phyloP scores from a whole-genome alignment of 1,140 invertebrate species.

The Bombus pyrosoma region DNA sequence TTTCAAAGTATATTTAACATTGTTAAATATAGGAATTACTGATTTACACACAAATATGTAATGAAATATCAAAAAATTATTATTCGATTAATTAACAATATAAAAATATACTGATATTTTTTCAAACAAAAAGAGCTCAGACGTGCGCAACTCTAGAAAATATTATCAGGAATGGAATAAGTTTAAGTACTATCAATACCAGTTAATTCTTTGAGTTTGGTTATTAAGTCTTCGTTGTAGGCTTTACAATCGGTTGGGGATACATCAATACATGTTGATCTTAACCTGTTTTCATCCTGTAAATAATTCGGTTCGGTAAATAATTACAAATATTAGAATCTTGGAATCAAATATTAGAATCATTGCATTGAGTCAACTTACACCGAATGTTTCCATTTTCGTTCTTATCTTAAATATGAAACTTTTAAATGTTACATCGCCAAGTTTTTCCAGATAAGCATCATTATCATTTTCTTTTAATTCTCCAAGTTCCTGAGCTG shows the following conservation, averaged over 20 bases:
- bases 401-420: conserved; percentile 92
- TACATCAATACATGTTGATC: conserved; percentile 87
- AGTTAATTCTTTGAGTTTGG: conserved; percentile 85
- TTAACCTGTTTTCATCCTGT: conserved; percentile 93
- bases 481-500: conserved; percentile 90
- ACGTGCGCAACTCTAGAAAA: not conserved
- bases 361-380: conserved; percentile 74
- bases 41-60: not conserved
- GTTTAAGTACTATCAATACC: conserved; percentile 78
- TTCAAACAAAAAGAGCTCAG: not conserved
- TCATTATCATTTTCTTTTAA: conserved; percentile 85
- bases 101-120: not conserved
- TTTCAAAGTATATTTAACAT: not conserved
- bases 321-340: conserved; percentile 20
- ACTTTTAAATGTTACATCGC: conserved; percentile 89
- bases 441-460: conserved; percentile 85
- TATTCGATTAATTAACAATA: not conserved
- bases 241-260: conserved; percentile 89
- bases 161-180: not conserved
- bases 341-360: not conserved
- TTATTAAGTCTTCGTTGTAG: conserved; percentile 88
- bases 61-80: not conserved
- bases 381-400: conserved; percentile 95
- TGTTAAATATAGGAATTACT: not conserved
- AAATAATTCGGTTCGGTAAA: conserved; percentile 58